These are phyloP conservation scores for Zaprionus inermis DNA, from an alignment of 1,140 invertebrate species.

Conservation along the genomic window DNA sequence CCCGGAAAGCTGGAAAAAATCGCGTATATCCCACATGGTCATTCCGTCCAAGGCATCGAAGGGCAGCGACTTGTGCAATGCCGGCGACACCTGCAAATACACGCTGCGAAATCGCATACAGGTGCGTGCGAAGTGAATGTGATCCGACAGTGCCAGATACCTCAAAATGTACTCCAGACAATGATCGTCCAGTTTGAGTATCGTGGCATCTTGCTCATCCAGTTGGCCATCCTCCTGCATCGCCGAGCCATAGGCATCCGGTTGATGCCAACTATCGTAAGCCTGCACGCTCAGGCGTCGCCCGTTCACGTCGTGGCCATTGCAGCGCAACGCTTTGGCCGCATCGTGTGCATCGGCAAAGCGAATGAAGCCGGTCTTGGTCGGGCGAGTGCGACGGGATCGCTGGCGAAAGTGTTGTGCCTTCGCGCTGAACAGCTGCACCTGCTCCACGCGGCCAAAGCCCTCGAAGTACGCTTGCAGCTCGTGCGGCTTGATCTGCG, in stretches of 20 bases:
- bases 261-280: constrained; percentile 58
- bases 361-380: constrained; percentile 33
- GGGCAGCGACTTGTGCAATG: constrained; percentile 1
- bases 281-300: constrained; percentile 29
- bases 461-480: constrained; percentile 31
- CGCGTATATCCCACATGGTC: constrained; percentile 49
- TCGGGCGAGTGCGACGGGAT: not conserved
- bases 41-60: constrained; percentile 26
- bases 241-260: constrained; percentile 26
- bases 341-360: constrained; percentile 36
- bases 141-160: constrained; percentile 17
- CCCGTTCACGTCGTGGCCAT: constrained; percentile 16
- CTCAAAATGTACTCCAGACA: constrained; percentile 35
- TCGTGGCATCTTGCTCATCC: not conserved
- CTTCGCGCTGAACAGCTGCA: constrained; percentile 14
- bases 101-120: constrained; percentile 32
- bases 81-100: constrained; percentile 20
- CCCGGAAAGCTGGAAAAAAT: constrained; percentile 47
- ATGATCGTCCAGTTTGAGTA: constrained; percentile 36
- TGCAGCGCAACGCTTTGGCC: constrained; percentile 23
- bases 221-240: not conserved
- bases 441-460: constrained; percentile 29
- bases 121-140: constrained; percentile 35
- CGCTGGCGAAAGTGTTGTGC: not conserved
- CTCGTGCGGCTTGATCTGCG: constrained; percentile 9